Percentiles rank a stretch among this genome's conserved stretches.
phyloP scores from a whole-genome alignment of 1,140 invertebrate species.

The Cyrtorhinus lividipennis region DNA sequence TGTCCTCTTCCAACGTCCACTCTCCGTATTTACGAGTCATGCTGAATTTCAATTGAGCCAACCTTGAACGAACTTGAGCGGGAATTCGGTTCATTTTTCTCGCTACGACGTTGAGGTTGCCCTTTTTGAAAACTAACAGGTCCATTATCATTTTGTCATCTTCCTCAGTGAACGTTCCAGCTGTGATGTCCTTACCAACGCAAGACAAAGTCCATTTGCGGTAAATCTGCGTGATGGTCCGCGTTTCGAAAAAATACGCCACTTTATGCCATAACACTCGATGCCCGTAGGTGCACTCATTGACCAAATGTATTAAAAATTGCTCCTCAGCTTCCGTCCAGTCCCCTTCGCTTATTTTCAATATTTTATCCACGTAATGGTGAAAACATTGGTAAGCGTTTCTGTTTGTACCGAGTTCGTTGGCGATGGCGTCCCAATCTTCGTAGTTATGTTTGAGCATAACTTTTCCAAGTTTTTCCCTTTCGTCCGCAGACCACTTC shows the following conservation, averaged over 20 bases:
- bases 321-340: conserved; percentile 47
- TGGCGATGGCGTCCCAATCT: conserved; percentile 48
- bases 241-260: conserved; percentile 38
- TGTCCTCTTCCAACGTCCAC: conserved; percentile 16
- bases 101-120: background rate
- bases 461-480: conserved; percentile 33
- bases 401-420: conserved; percentile 37
- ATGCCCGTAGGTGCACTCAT: conserved; percentile 39
- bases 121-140: background rate
- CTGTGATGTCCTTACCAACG: background rate
- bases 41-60: background rate
- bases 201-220: conserved; percentile 31
- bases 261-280: conserved; percentile 49
- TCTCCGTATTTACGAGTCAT: background rate
- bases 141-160: conserved; percentile 15
- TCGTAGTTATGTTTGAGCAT: conserved; percentile 35
- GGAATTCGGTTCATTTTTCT: background rate
- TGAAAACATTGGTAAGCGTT: conserved; percentile 51
- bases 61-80: conserved; percentile 7
- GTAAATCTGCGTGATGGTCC: conserved; percentile 46
- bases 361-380: conserved; percentile 39
- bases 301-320: conserved; percentile 36
- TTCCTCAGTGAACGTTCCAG: conserved; percentile 2
- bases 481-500: conserved; percentile 43
- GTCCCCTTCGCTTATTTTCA: conserved; percentile 26